Evolutionary conservation across 2,113 vertebrate genomes (phyloP), one percentile per base, ranked within the genome.

Genomic region (Rattus rattus): DNA sequence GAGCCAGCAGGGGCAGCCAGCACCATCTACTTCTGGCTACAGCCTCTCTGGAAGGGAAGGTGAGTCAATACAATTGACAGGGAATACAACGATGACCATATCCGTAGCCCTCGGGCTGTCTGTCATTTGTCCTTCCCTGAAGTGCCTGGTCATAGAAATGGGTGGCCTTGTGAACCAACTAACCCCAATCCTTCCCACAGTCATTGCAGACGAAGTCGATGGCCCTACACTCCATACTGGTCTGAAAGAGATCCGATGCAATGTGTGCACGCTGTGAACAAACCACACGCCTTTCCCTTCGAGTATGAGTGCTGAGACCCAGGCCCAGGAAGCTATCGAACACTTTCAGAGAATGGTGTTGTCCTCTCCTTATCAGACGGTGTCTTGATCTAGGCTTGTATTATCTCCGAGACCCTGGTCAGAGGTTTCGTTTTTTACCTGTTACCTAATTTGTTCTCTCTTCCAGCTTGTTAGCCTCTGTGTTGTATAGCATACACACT

Each of bases 401-500:
- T 83, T 83, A 61, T 26, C 36, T 83, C 36, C 13, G 12, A 49
- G 26, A 33, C 47, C 83, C 39, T 67, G 61, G 14, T 86, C 43
- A 49, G 43, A 67, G 16, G 39, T 30, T 49, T 67, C 26, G 1
- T 47, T 43, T 84, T 85, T 65, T 39, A 19, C 26, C 4, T 6
- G 4, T 86, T 86, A 30, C 26, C 26, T 67, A 49, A 86, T 47
- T 33, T 54, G 56, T 30, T 97, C 98, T 98, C 98, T 83, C 98
- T 97, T 47, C 77, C 52, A 77, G 6, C 49, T 49, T 20, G 26
- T 67, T 28, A n/a, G 59, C 22, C 13, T 59, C 9, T 98, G 26
- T 67, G 16, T 33, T 67, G 16, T 67, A 47, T 16, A 49, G 16
- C 17, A 30, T 4, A 19, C 17, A 67, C 12, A 39, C 36, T 83